Evolutionary conservation across 2,113 vertebrate species (phyloP), one percentile per base, ranked within the genome.

Genomic region (Pelvicachromis taeniatus): DNA sequence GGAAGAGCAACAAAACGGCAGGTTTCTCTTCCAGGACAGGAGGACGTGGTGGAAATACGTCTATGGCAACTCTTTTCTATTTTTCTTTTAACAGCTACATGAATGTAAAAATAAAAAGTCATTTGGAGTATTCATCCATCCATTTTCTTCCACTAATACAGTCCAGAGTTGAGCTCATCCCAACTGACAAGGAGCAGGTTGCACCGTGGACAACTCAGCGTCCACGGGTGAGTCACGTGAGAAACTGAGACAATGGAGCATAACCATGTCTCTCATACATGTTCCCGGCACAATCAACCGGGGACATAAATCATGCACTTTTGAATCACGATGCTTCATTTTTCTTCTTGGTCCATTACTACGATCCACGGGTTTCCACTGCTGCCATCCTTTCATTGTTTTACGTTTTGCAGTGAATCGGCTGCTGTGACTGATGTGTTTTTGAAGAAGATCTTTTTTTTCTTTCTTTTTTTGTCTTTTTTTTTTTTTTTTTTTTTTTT

Each of bases 1-100:
- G 14, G 26, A 31, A 31, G 14, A 31, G 56, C 8, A 9, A 31
- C 56, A 9, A 3, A 59, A 26, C 14, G 0, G 17, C 4, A 5
- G 17, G 19, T 61, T 61, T 17, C 3, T 23, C 21, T 6, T 70
- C 38, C 21, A 45, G 65, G 63, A 26, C 5, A 16, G 63, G 12
- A 2, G n/a, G n/a, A 16, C 3, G 3, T 26, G 13, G n/a, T 16
- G n/a, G 45, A 4, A 17, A 4, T 3, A 11, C 17, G 13, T 23
- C 21, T 45, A 17, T 0, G n/a, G 8, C 40, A 4, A 0, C 38
- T 70, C 1, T 6, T 1, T 26, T 5, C 1, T 6, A 2, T 26
- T 5, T 16, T 48, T 45, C 21, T 45, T 45, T 70, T 26, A 45
- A 26, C 63, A 9, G 38, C 21, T 26, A 70, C 63, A 45, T 26